phyloP scores from a whole-genome alignment of 1,140 invertebrate species.

The Mycetomoellerius zeteki region DNA sequence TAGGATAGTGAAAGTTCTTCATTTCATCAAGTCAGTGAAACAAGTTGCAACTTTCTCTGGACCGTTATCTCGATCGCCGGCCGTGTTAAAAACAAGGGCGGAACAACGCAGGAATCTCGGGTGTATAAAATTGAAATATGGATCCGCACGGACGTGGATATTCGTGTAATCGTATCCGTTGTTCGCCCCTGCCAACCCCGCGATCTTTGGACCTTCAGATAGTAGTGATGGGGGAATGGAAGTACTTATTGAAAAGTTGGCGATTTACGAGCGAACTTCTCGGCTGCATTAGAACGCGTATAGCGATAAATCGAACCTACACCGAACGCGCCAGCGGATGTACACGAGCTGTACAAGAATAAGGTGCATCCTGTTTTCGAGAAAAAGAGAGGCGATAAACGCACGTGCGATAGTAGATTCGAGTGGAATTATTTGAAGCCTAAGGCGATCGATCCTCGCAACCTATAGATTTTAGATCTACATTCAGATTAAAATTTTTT shows the following conservation, averaged over 20 bases:
- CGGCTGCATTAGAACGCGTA: conserved; percentile 56
- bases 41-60: conserved; percentile 15
- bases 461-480: not conserved
- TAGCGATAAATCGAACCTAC: conserved; percentile 65
- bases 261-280: conserved; percentile 68
- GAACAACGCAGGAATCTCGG: conserved; percentile 49
- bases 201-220: conserved; percentile 47
- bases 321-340: conserved; percentile 49
- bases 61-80: conserved; percentile 31
- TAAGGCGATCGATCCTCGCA: not conserved
- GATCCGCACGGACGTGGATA: conserved; percentile 50
- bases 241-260: conserved; percentile 70
- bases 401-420: conserved; percentile 25
- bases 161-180: conserved; percentile 62
- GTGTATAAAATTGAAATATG: conserved; percentile 61
- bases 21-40: conserved; percentile 19
- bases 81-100: conserved; percentile 52
- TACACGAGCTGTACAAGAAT: conserved; percentile 62
- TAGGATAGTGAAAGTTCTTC: conserved; percentile 4
- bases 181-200: not conserved
- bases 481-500: conserved; percentile 7
- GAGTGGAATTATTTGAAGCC: conserved; percentile 28
- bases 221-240: conserved; percentile 58
- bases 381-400: conserved; percentile 46
- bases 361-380: conserved; percentile 45